Evolutionary conservation across 2,113 vertebrate genomes (phyloP).

Genomic region (Perccottus glenii): DNA sequence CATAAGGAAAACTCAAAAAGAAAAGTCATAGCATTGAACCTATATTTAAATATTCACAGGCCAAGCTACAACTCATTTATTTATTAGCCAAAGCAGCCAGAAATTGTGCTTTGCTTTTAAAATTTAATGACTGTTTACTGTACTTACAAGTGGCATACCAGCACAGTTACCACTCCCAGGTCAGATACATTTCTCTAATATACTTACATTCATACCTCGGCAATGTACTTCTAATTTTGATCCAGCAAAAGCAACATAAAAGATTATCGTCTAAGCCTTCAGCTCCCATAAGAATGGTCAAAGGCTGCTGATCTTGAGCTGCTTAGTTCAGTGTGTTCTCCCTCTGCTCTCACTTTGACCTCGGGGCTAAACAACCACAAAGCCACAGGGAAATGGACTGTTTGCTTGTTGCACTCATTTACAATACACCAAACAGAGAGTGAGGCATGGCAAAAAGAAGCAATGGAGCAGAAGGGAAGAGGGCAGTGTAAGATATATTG

Average conservation of each 20-base stretch:
- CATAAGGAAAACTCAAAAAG: not conserved
- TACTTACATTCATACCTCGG: not conserved
- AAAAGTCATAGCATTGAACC: not conserved
- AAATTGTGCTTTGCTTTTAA: too few species aligned
- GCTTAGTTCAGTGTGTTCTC: conserved; percentile 13
- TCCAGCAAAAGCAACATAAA: conserved; percentile 2
- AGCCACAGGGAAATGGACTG: conserved; percentile 39
- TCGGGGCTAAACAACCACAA: conserved; percentile 50
- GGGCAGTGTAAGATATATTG: not conserved
- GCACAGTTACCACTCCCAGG: not conserved
- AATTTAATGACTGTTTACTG: too few species aligned
- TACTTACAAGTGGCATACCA: not conserved
- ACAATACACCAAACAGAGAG: conserved; percentile 34
- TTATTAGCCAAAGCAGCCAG: not conserved
- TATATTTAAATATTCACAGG: not conserved
- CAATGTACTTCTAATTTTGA: conserved; percentile 6
- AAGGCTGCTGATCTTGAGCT: conserved; percentile 10
- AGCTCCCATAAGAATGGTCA: conserved; percentile 4
- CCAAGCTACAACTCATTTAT: not conserved
- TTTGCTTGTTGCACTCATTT: conserved; percentile 45
- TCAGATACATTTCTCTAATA: not conserved
- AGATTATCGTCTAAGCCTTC: conserved; percentile 12
- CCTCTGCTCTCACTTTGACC: conserved; percentile 32
- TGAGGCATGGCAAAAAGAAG: conserved; percentile 13
- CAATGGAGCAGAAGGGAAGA: conserved; percentile 16